Conservation (phyloP, 2,888 invertebrate species). For the Seira sanloemensis region DNA sequence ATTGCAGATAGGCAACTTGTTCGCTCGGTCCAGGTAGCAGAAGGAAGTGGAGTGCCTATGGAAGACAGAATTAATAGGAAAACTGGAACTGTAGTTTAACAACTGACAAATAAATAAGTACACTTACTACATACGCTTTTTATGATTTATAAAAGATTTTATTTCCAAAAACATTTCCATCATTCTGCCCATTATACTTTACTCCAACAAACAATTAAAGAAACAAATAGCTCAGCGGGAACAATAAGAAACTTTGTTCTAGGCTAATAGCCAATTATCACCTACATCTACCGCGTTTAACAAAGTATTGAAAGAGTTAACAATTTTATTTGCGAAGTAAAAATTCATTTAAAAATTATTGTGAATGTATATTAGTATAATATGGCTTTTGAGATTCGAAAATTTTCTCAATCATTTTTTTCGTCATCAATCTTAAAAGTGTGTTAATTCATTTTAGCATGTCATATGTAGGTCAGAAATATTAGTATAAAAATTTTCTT, state of each 20-base stretch:
- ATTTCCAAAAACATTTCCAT: neutral
- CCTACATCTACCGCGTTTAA: neutral
- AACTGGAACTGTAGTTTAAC: conserved; percentile 20
- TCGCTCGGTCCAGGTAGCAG: conserved; percentile 35
- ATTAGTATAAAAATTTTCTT: conserved; percentile 52
- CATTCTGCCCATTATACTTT: neutral
- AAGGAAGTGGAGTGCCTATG: neutral
- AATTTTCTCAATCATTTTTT: conserved; percentile 40
- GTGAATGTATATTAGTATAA: neutral
- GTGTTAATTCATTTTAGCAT: neutral
- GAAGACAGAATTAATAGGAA: conserved; percentile 33
- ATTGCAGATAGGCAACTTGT: conserved; percentile 58
- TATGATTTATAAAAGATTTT: conserved; percentile 18
- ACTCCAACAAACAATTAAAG: conserved; percentile 5
- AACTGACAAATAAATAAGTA: neutral
- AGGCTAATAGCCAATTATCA: neutral
- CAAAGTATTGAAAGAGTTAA: neutral
- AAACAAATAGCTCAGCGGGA: conserved; percentile 39
- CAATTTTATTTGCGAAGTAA: neutral
- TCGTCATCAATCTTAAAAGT: conserved; percentile 57
- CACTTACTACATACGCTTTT: neutral
- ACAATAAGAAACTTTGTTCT: neutral
- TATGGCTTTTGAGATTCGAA: conserved; percentile 69
- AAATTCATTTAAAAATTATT: neutral
- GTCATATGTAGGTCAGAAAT: conserved; percentile 59